Percentiles rank a stretch among this genome's conserved stretches.
phyloP scores from a whole-genome alignment of 2,797 vertebrate genomes.

The Rhadinocentrus ornatus region DNA sequence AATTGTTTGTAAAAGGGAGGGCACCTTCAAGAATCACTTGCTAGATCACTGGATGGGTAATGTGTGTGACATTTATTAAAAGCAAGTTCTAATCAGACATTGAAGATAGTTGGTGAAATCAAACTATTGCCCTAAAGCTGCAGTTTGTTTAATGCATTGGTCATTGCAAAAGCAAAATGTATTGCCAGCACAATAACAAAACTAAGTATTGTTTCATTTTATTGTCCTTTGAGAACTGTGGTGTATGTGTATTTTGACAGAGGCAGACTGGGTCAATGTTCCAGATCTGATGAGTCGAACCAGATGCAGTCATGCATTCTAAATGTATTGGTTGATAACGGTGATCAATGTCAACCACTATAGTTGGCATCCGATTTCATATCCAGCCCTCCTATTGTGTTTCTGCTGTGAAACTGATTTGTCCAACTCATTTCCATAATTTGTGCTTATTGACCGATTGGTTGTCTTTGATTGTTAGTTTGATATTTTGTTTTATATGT shows the following conservation, averaged over 20 bases:
- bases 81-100: neutral
- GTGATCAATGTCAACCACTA: slow-evolving; percentile 63
- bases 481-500: slow-evolving; percentile 21
- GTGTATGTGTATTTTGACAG: slow-evolving; percentile 9
- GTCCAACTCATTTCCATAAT: slow-evolving; percentile 60
- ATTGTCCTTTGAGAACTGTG: neutral
- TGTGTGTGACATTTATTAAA: neutral
- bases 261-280: slow-evolving; percentile 35
- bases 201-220: neutral
- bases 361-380: slow-evolving; percentile 45
- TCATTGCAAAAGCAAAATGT: neutral
- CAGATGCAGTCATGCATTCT: slow-evolving; percentile 39
- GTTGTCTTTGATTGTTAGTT: slow-evolving; percentile 42
- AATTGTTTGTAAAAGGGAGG: neutral
- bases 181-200: neutral
- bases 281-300: slow-evolving; percentile 22
- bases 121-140: neutral
- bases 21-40: neutral
- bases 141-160: neutral
- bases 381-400: slow-evolving; percentile 17
- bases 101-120: neutral
- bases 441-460: slow-evolving; percentile 32
- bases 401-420: slow-evolving; percentile 28
- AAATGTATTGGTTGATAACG: slow-evolving; percentile 43
- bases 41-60: neutral